Evolutionary conservation across 2,797 vertebrate species (phyloP).

Genomic region (Clarias laeviceps): DNA sequence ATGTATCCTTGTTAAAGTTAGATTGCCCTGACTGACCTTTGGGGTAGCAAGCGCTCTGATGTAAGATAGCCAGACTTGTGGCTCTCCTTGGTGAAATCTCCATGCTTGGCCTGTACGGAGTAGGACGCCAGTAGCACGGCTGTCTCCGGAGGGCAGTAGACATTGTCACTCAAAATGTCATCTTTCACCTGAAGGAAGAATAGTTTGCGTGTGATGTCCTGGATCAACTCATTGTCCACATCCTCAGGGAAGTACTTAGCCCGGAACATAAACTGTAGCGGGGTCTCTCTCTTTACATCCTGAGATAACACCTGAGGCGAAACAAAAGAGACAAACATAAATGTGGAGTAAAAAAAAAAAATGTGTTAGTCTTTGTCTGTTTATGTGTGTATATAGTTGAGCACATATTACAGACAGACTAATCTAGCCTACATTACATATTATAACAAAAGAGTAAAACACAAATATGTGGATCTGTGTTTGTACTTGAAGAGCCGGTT

Average conservation of each 20-base stretch:
- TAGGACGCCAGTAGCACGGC: slow-evolving; percentile 95
- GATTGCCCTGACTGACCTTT: slow-evolving; percentile 78
- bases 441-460: neutral
- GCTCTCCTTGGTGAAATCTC: slow-evolving; percentile 78
- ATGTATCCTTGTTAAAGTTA: neutral
- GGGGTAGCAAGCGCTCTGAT: slow-evolving; percentile 86
- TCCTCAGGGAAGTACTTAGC: slow-evolving; percentile 95
- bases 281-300: slow-evolving; percentile 87
- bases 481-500: slow-evolving; percentile 32
- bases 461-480: neutral
- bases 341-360: neutral
- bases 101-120: slow-evolving; percentile 90
- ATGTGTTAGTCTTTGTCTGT: neutral
- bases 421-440: neutral
- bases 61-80: slow-evolving; percentile 84
- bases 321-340: slow-evolving; percentile 9
- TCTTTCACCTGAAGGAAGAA: slow-evolving; percentile 97
- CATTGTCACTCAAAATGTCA: slow-evolving; percentile 81
- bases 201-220: slow-evolving; percentile 92
- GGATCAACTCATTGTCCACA: slow-evolving; percentile 91
- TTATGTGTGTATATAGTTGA: neutral
- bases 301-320: slow-evolving; percentile 85
- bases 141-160: slow-evolving; percentile 94
- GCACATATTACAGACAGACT: neutral
- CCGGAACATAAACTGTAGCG: slow-evolving; percentile 90